Base-by-base conservation (phyloP, 2,888 invertebrate genomes). In the Anodontia alba region DNA sequence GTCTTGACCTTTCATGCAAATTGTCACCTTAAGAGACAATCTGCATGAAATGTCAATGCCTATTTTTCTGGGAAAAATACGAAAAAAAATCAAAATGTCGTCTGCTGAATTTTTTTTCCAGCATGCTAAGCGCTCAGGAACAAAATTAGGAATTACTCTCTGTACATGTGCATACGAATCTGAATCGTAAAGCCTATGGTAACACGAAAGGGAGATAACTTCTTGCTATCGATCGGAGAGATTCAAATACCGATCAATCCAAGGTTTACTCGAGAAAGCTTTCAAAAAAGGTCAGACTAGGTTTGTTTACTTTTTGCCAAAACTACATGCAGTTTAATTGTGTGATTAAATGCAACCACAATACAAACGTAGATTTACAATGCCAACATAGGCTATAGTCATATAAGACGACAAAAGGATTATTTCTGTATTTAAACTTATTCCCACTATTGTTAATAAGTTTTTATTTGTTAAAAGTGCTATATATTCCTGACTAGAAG, bases 231-330 rank as follows among this genome's bases (percentile, higher is more conserved):
- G 62, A 62, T 62, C 46, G 1, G 10, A 10, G 33, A 33, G 62
- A 17, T 54, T 62, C 33, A 62, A 62, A 62, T 33, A 62, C 62
- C 62, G 62, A 62, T 62, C 62, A 62, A 62, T 62, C 33, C 33
- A 31, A 62, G 62, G 54, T 29, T 33, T 33, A 62, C 20, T 33
- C 33, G 33, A 29, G 62, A 62, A 62, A 33, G 62, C 62, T 62
- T 62, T 62, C 12, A 62, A 62, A n/a, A 62, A 62, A 62, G 62
- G 62, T 62, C 62, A 62, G 33, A 7, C 7, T 62, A 33, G 62
- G 62, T 62, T 62, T 62, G 62, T 62, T 62, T 62, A 62, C 62
- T 62, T 62, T 62, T 62, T 62, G 62, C 62, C 62, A 62, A 62
- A 62, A 33, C 23, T 62, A 33, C 62, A 33, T 62, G 57, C 23